Evolutionary conservation across 2,113 vertebrate genomes (phyloP).

Genomic region (Pagrus major): DNA sequence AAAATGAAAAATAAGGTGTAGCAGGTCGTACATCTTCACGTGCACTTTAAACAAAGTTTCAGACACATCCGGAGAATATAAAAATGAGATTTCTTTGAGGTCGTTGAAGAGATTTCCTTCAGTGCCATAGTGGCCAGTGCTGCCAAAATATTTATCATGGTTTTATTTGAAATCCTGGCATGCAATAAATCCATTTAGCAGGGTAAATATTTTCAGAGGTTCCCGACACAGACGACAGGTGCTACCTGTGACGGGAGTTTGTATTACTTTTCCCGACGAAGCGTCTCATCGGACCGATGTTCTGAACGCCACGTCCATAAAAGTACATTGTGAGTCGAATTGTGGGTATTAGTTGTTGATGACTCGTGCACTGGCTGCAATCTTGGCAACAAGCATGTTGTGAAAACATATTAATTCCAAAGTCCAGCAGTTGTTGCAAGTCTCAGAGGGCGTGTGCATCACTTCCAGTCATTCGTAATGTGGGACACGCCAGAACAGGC

Average conservation of each 20-base stretch:
- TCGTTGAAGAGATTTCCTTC: neutral
- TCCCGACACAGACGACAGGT: slow-evolving; percentile 34
- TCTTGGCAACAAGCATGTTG: slow-evolving; percentile 47
- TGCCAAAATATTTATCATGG: slow-evolving; percentile 8
- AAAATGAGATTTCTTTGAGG: neutral
- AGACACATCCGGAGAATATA: neutral
- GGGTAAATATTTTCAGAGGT: slow-evolving; percentile 7
- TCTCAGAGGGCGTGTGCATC: slow-evolving; percentile 54
- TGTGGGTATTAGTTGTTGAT: slow-evolving; percentile 4
- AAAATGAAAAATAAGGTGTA: slow-evolving; percentile 9
- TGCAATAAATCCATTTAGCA: slow-evolving; percentile 1
- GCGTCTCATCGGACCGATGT: neutral
- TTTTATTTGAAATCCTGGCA: slow-evolving; percentile 12
- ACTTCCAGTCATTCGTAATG: slow-evolving; percentile 72
- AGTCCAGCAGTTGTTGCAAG: slow-evolving; percentile 28
- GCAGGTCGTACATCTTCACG: neutral
- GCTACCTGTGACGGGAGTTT: slow-evolving; percentile 31
- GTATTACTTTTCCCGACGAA: neutral
- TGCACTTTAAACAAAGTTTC: neutral
- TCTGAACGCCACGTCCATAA: slow-evolving; percentile 10
- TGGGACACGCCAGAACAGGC: slow-evolving; percentile 53
- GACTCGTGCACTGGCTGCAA: slow-evolving; percentile 36
- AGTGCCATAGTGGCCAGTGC: too few species aligned
- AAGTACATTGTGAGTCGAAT: slow-evolving; percentile 11
- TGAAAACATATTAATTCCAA: slow-evolving; percentile 49